phyloP scores from a whole-genome alignment of 2,113 vertebrate genomes.

The Dasyornis broadbenti region DNA sequence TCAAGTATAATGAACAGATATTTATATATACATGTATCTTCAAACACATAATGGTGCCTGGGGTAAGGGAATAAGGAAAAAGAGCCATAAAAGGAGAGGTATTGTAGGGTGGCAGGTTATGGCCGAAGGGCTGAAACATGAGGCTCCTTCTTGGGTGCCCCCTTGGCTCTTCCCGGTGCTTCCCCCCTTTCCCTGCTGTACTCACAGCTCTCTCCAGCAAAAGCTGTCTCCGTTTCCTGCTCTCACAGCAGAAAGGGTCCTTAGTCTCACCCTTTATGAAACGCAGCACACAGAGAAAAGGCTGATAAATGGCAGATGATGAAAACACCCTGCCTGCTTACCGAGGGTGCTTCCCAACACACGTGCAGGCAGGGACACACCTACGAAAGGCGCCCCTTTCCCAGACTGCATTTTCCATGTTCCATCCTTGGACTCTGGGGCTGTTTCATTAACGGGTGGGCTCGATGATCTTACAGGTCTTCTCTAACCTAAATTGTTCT shows the following conservation, averaged over 20 bases:
- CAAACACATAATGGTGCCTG: neutral
- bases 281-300: neutral
- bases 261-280: neutral
- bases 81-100: neutral
- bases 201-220: neutral
- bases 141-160: neutral
- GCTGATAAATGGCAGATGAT: neutral
- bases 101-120: neutral
- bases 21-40: too few relatives aligned
- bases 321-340: neutral
- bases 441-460: accelerated
- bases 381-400: accelerated
- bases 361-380: accelerated
- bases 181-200: neutral
- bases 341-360: neutral
- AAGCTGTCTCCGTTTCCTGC: neutral
- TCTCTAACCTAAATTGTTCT: neutral
- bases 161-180: neutral
- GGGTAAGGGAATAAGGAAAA: neutral
- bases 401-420: neutral
- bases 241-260: neutral
- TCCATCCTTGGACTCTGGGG: neutral
- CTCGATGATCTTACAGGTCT: neutral
- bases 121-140: neutral
- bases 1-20: neutral